phyloP scores from a whole-genome alignment of 2,113 vertebrate genomes.

The Otus sunia region DNA sequence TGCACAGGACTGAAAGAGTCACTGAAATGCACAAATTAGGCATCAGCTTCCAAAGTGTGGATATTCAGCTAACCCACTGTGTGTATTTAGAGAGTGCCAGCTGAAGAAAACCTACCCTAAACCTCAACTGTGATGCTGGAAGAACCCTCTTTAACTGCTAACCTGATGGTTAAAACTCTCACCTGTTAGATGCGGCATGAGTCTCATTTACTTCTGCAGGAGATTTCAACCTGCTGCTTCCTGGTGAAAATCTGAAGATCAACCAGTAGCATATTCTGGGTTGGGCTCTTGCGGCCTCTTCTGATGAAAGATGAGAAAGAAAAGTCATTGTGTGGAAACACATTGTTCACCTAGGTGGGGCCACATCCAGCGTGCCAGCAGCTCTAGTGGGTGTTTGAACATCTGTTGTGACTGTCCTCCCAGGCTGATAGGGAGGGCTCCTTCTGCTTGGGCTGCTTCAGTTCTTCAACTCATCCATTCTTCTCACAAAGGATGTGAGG shows the following conservation, averaged over 20 bases:
- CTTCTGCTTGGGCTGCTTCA: background rate
- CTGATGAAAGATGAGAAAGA: background rate
- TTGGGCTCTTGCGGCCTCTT: background rate
- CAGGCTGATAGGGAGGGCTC: background rate
- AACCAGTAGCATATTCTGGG: background rate
- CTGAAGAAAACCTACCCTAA: background rate
- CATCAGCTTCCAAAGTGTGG: background rate
- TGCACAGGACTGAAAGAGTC: background rate
- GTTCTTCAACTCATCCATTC: background rate
- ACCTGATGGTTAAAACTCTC: background rate
- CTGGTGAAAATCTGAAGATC: background rate
- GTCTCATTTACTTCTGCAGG: background rate
- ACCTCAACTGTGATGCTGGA: background rate
- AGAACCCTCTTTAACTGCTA: background rate
- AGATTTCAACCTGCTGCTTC: background rate
- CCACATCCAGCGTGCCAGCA: background rate
- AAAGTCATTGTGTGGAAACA: background rate
- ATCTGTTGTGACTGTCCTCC: background rate
- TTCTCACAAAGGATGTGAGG: background rate
- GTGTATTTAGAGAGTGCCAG: background rate
- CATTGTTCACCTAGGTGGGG: background rate
- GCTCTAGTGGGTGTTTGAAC: background rate
- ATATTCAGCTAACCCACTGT: background rate
- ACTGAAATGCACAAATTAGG: background rate
- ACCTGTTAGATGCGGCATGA: background rate